Evolutionary conservation across 2,113 vertebrate genomes (phyloP), one percentile per base, ranked within the genome.

Genomic region (Lophius piscatorius): DNA sequence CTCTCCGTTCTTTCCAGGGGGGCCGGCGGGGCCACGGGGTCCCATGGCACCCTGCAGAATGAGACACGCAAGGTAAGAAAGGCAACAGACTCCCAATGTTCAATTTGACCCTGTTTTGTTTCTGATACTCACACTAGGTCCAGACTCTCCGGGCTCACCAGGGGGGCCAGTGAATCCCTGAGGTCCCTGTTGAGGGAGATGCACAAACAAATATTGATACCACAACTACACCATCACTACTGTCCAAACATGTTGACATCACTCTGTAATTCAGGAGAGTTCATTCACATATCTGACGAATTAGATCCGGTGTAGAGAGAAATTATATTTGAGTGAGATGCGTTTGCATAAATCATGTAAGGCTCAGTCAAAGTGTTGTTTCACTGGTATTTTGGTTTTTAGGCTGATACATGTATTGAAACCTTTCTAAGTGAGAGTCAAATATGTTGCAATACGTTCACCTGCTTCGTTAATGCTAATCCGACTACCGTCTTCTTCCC

Each of bases 1-100:
- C 86, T 99, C 97, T 92, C 97, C 97, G 0, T 98, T 98, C 94
- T 99, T 99, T 85, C 97, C 97, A 90, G 96, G 89, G 39, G 96
- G 90, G 18, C 97, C 97, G 1, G 94, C 80, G 1, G 95, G 45
- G 64, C 97, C 97, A 63, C 97, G 97, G 72, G 97, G 96, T 89
- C 97, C 97, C 96, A 99, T 95, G 80, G 96, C 60, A 88, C 97
- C 97, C 97, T 99, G 34, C 7, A 44, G 22, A 44, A 29, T 49
- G n/a, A 65, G n/a, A 49, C 16, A 36, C 10, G 45, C 2, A 14
- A 38, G 63, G 22, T 78, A 35, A 81, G 48, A 47, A 11, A 24
- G 33, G 2, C 1, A 1, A 21, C 23, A 28, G 7, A 6, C 4
- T 3, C 36, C 2, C 5, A 34, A 31, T 18, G 10, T 13, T 6